Percentiles rank a stretch among this genome's conserved stretches.
Evolutionary conservation across 35 echinoderm and acorn worm species (phyloP).

Genomic region (Apostichopus parvimensis): DNA sequence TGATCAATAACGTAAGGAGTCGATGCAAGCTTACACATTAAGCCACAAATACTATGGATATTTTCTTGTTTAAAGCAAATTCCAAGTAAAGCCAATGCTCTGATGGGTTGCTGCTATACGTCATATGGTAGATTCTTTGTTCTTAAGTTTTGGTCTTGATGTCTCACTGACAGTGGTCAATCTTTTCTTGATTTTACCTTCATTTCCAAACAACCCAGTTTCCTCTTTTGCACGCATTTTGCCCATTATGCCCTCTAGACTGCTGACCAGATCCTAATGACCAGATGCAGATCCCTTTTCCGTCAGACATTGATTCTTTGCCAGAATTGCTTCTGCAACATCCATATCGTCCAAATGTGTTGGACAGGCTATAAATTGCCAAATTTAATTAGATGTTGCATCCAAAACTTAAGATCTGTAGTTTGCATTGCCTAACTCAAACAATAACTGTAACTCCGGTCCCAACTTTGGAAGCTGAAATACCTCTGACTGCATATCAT

Average conservation of each 20-base stretch:
- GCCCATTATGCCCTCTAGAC: slow-evolving; percentile 17
- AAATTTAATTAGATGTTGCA: background rate
- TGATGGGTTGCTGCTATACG: no score
- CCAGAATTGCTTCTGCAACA: background rate
- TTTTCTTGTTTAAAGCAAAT: no score
- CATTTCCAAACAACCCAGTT: slow-evolving; percentile 16
- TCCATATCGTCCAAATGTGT: background rate
- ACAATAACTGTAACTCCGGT: background rate
- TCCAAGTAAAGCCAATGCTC: no score
- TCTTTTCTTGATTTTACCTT: slow-evolving; percentile 12
- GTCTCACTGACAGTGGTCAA: no score
- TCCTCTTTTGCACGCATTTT: slow-evolving; percentile 17
- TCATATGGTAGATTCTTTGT: no score
- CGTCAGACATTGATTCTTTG: background rate
- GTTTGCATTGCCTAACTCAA: background rate
- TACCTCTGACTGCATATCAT: slow-evolving; percentile 38
- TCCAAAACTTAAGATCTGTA: slow-evolving; percentile 20
- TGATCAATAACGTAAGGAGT: no score
- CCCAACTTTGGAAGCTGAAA: background rate
- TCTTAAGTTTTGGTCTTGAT: background rate
- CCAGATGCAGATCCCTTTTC: slow-evolving; percentile 28
- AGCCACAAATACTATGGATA: no score
- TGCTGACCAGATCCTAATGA: slow-evolving; percentile 15
- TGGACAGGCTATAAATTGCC: slow-evolving; percentile 26
- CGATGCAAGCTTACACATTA: no score